A percentile compares a stretch with the other conserved stretches of the same genome.
Conservation (phyloP, 2,888 invertebrate genomes). For the Drosophila picticornis region DNA sequence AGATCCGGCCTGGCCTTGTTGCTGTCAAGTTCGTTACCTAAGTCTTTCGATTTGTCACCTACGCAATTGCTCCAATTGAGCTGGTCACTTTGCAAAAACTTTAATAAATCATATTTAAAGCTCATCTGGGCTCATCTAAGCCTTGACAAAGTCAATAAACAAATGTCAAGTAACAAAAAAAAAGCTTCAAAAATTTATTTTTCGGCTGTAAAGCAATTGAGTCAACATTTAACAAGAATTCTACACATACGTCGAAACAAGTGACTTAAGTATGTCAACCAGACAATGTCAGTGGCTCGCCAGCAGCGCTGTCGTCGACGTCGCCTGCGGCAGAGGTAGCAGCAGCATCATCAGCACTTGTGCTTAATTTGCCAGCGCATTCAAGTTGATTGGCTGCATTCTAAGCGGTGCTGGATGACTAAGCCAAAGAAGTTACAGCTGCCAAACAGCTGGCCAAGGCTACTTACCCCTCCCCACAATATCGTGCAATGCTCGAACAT, state of each 20-base stretch:
- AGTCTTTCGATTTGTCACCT: constrained; percentile 67
- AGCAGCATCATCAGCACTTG: constrained; percentile 57
- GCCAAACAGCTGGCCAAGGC: constrained; percentile 65
- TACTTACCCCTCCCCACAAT: constrained; percentile 50
- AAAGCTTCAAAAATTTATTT: constrained; percentile 11
- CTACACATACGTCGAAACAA: constrained; percentile 59
- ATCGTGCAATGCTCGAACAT: constrained; percentile 31
- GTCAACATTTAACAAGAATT: constrained; percentile 65
- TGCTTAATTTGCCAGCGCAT: constrained; percentile 76
- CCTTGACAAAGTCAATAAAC: constrained; percentile 57
- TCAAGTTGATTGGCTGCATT: constrained; percentile 78
- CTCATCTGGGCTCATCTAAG: constrained; percentile 33
- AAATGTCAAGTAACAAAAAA: constrained; percentile 50
- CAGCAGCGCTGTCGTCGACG: constrained; percentile 28
- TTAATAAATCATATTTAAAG: constrained; percentile 5
- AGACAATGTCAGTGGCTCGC: constrained; percentile 75
- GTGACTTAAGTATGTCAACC: constrained; percentile 81
- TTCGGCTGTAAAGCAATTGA: constrained; percentile 64
- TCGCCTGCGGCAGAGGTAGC: constrained; percentile 26
- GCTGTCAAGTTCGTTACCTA: constrained; percentile 70
- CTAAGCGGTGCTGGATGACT: constrained; percentile 70
- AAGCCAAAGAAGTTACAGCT: constrained; percentile 76
- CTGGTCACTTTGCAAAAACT: constrained; percentile 19
- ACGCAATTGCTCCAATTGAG: constrained; percentile 49
- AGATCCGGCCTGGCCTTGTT: constrained; percentile 38